A percentile compares a stretch with the other conserved stretches of the same genome.
Evolutionary conservation across 2,888 invertebrate genomes (phyloP).

Genomic region (Sphaerophoria rueppellii): DNA sequence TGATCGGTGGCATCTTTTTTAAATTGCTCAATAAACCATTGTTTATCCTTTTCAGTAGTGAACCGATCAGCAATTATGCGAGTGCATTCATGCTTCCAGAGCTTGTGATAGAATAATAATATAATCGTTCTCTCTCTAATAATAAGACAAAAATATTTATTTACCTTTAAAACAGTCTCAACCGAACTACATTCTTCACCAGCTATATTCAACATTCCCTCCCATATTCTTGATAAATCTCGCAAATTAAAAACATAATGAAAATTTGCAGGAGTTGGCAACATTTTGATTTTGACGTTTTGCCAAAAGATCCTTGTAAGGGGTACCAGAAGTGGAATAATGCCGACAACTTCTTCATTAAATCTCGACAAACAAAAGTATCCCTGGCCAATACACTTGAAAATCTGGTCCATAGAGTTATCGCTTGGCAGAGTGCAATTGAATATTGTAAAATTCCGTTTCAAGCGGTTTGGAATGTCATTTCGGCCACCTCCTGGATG

Average conservation of each 20-base stretch:
- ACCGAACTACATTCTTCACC: conserved; percentile 85
- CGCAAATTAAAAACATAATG: conserved; percentile 95
- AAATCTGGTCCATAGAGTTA: conserved; percentile 94
- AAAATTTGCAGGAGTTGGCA: conserved; percentile 96
- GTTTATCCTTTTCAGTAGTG: conserved; percentile 84
- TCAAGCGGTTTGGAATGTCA: conserved; percentile 93
- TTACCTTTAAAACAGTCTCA: conserved; percentile 82
- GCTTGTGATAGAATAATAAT: conserved; percentile 79
- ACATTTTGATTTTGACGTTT: conserved; percentile 91
- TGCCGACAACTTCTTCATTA: conserved; percentile 86
- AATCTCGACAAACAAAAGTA: conserved; percentile 91
- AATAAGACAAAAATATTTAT: too few species aligned
- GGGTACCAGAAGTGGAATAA: conserved; percentile 88
- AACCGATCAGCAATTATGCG: conserved; percentile 93
- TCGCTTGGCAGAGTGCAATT: conserved; percentile 94
- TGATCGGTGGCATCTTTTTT: conserved; percentile 84
- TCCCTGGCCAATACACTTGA: conserved; percentile 90
- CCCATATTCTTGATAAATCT: conserved; percentile 95
- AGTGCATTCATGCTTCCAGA: conserved; percentile 95
- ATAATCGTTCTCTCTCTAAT: background rate
- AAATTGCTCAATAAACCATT: conserved; percentile 89
- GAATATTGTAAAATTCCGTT: conserved; percentile 92
- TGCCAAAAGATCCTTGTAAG: conserved; percentile 93
- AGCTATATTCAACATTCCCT: conserved; percentile 91
- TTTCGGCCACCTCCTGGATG: conserved; percentile 96